Conservation (phyloP, 2,888 invertebrate species). For the Drosophila ustulata region DNA sequence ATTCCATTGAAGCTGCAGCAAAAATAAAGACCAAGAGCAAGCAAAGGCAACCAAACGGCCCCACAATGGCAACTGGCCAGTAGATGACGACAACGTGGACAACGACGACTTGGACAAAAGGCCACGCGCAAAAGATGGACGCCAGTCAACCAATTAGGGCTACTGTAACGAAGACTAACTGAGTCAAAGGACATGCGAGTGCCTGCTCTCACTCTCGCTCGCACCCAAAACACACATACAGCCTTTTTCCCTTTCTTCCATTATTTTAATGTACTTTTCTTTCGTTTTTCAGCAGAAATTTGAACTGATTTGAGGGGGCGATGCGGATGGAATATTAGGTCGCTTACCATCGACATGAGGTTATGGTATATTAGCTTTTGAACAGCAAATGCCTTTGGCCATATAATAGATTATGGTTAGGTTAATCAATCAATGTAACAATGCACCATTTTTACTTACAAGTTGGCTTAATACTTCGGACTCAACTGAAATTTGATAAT, state of each 20-base stretch:
- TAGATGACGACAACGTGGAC: slow-evolving; percentile 44
- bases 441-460: neutral
- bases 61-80: slow-evolving; percentile 51
- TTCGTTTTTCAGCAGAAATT: slow-evolving; percentile 64
- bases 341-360: slow-evolving; percentile 36
- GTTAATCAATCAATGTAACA: slow-evolving; percentile 49
- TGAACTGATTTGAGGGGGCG: slow-evolving; percentile 51
- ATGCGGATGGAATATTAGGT: slow-evolving; percentile 15
- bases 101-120: slow-evolving; percentile 44
- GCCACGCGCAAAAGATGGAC: slow-evolving; percentile 31
- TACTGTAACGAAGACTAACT: slow-evolving; percentile 55
- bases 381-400: slow-evolving; percentile 16
- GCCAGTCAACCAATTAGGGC: slow-evolving; percentile 69
- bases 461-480: neutral
- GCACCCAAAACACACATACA: neutral
- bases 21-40: slow-evolving; percentile 21
- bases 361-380: slow-evolving; percentile 65
- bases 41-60: slow-evolving; percentile 27
- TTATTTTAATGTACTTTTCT: slow-evolving; percentile 24
- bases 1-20: slow-evolving; percentile 65
- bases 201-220: slow-evolving; percentile 1
- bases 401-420: slow-evolving; percentile 15
- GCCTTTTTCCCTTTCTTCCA: slow-evolving; percentile 1
- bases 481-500: slow-evolving; percentile 34
- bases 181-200: slow-evolving; percentile 45